These are phyloP conservation scores for Aspidoscelis tigris DNA, from an alignment of 2,113 vertebrate species.

Conservation along the genomic window DNA sequence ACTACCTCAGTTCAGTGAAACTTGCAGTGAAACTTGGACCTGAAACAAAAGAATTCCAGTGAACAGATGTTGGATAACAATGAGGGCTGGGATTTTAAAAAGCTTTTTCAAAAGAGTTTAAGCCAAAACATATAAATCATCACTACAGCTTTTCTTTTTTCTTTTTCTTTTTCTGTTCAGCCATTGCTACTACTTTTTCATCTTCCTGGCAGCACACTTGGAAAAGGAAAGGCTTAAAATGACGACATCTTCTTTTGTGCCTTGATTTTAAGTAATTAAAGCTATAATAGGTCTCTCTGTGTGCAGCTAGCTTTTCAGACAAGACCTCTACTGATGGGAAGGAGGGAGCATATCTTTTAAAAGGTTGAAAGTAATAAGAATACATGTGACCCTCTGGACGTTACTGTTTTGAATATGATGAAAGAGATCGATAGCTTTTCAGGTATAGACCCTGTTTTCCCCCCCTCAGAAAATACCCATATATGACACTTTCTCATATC, in stretches of 20 bases:
- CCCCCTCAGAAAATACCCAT: not conserved
- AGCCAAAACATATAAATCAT: slow-evolving; percentile 66
- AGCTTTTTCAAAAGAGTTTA: slow-evolving; percentile 57
- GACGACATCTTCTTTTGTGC: slow-evolving; percentile 64
- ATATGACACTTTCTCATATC: not conserved
- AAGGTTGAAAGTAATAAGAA: slow-evolving; percentile 50
- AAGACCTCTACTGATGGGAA: slow-evolving; percentile 24
- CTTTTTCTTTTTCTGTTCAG: too few relatives aligned
- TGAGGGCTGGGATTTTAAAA: slow-evolving; percentile 43
- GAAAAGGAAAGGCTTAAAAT: slow-evolving; percentile 65
- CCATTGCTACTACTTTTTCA: not conserved
- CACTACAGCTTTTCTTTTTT: slow-evolving; percentile 52
- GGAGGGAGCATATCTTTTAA: slow-evolving; percentile 48
- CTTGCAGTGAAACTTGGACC: not conserved
- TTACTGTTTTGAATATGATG: slow-evolving; percentile 40
- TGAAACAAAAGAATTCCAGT: slow-evolving; percentile 48
- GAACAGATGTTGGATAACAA: slow-evolving; percentile 45
- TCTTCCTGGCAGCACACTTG: slow-evolving; percentile 72
- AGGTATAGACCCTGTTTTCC: slow-evolving; percentile 21
- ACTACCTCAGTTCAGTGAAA: not conserved
- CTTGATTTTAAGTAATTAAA: slow-evolving; percentile 68
- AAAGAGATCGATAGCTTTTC: slow-evolving; percentile 56
- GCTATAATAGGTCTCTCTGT: slow-evolving; percentile 48
- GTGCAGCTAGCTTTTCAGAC: slow-evolving; percentile 40
- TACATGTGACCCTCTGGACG: slow-evolving; percentile 58